phyloP scores from a whole-genome alignment of 2,888 invertebrate species.

The Caenorhabditis sp. region DNA sequence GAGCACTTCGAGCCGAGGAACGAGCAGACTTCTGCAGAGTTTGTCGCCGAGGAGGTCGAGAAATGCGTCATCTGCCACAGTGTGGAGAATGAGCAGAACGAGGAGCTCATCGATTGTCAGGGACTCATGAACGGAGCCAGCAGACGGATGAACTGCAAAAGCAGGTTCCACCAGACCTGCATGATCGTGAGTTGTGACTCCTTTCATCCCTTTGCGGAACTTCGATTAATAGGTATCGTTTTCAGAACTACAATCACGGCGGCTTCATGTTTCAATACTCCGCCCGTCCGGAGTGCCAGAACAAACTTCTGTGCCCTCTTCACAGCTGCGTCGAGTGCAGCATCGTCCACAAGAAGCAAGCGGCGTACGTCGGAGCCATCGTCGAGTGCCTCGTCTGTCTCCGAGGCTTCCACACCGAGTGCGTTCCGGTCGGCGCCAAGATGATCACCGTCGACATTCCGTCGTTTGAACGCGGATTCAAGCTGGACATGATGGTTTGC shows the following conservation, averaged over 20 bases:
- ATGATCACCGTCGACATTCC: constrained; percentile 2
- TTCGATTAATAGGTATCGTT: no score
- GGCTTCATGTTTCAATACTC: background rate
- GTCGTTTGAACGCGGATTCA: background rate
- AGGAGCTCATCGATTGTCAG: background rate
- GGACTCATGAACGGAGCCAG: background rate
- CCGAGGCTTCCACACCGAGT: constrained; percentile 12
- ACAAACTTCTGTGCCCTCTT: constrained; percentile 16
- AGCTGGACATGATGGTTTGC: background rate
- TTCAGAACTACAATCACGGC: constrained; percentile 9
- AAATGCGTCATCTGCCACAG: background rate
- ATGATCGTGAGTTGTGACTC: no score
- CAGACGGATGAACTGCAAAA: background rate
- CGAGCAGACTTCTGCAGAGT: no score
- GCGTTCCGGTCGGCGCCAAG: background rate
- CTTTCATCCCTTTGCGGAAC: no score
- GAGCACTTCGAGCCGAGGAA: no score
- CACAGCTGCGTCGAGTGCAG: constrained; percentile 9
- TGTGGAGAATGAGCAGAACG: background rate
- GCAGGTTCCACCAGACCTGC: background rate
- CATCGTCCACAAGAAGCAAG: background rate
- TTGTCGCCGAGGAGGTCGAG: no score
- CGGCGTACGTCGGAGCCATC: background rate
- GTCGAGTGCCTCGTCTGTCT: constrained; percentile 9
- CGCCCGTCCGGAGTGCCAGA: constrained; percentile 14